phyloP scores from a whole-genome alignment of 2,888 invertebrate genomes.

The Pollenia labialis region DNA sequence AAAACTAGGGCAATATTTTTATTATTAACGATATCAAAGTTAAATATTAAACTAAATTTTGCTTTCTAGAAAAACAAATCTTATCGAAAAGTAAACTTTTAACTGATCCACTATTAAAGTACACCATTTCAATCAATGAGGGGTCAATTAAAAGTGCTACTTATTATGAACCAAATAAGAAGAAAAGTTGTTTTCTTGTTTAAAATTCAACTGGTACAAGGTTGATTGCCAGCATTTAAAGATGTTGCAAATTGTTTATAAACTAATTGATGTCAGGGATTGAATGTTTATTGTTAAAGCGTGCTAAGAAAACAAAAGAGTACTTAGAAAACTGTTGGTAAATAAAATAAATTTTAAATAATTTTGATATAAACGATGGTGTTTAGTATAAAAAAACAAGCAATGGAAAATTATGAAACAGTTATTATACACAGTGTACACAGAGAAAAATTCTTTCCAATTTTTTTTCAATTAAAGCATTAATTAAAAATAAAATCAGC shows the following conservation, averaged over 20 bases:
- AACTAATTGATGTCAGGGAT: constrained; percentile 18
- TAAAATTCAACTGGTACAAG: constrained; percentile 50
- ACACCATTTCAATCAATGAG: constrained; percentile 43
- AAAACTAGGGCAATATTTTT: constrained; percentile 50
- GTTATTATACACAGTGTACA: too few species aligned
- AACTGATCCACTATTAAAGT: constrained; percentile 32
- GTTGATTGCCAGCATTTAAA: constrained; percentile 17
- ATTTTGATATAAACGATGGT: too few species aligned
- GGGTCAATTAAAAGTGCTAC: constrained; percentile 54
- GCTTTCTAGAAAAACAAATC: constrained; percentile 10
- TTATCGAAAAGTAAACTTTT: constrained; percentile 12
- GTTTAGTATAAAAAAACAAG: too few species aligned
- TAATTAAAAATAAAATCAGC: too few species aligned
- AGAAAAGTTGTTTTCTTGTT: neutral
- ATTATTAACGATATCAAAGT: constrained; percentile 48
- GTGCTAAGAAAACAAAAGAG: too few species aligned
- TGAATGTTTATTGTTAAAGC: neutral
- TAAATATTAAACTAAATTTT: constrained; percentile 46
- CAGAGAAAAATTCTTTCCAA: too few species aligned
- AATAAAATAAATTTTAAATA: too few species aligned
- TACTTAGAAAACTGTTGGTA: too few species aligned
- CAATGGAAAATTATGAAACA: too few species aligned
- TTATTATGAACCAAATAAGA: constrained; percentile 33
- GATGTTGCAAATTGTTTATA: constrained; percentile 6
- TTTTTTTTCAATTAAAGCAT: too few species aligned